Evolutionary conservation across 2,797 vertebrate genomes (phyloP).

Genomic region (Oryzias dopingdopingensis): DNA sequence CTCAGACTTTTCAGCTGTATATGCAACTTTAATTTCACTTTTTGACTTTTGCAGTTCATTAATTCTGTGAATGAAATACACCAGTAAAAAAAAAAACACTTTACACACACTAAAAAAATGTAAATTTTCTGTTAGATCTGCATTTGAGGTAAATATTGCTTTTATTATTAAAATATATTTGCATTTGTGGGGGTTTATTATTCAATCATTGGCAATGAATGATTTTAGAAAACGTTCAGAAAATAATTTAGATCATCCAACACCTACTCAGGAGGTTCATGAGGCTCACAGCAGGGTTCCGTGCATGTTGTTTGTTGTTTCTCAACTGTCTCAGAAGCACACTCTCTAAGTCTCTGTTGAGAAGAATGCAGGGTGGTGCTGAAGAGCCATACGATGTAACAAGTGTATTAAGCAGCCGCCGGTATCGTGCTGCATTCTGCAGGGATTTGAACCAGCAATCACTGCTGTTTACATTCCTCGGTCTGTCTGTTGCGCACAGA

Average conservation of each 20-base stretch:
- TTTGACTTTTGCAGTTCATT: no score
- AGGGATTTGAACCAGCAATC: constrained; percentile 54
- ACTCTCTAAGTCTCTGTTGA: background rate
- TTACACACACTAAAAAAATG: no score
- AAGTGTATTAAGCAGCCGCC: constrained; percentile 23
- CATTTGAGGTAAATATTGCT: no score
- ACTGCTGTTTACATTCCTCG: constrained; percentile 60
- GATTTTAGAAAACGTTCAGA: background rate
- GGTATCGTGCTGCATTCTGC: constrained; percentile 20
- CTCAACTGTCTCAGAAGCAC: background rate
- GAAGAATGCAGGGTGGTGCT: constrained; percentile 24
- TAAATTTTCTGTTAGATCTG: no score
- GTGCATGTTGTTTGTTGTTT: constrained; percentile 20
- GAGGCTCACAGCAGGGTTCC: background rate
- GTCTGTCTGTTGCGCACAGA: constrained; percentile 52
- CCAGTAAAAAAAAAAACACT: no score
- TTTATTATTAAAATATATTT: no score
- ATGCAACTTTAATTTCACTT: background rate
- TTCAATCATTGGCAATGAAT: background rate
- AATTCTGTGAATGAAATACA: no score
- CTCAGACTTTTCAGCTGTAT: background rate
- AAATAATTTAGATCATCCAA: background rate
- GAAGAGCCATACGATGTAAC: background rate
- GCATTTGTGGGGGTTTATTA: no score
- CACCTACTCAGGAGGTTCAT: background rate